Conservation (phyloP, 2,888 invertebrate species). For the Ctenicera cuprea region DNA sequence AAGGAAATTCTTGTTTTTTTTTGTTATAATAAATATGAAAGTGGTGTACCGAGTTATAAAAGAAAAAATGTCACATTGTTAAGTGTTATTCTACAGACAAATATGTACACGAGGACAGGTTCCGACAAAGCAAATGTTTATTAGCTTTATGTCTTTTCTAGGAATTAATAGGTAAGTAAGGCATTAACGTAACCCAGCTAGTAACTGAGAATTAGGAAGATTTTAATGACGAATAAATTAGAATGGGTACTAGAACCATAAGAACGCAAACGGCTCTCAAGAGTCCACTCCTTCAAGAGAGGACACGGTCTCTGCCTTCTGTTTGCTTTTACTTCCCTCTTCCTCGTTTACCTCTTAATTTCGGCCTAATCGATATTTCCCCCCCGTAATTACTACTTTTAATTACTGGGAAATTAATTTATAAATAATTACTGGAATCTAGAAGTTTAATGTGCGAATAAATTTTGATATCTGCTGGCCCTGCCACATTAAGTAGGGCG, state of each 20-base stretch:
- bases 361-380: constrained; percentile 44
- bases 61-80: constrained; percentile 20
- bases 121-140: constrained; percentile 32
- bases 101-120: constrained; percentile 12
- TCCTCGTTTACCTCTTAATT: constrained; percentile 39
- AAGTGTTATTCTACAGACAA: constrained; percentile 11
- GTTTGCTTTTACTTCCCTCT: constrained; percentile 19
- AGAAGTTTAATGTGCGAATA: constrained; percentile 32
- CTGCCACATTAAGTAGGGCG: constrained; percentile 24
- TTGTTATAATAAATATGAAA: not conserved
- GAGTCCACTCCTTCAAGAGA: constrained; percentile 34
- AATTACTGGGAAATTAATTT: constrained; percentile 44
- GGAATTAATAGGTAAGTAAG: constrained; percentile 31
- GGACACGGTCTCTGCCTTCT: constrained; percentile 35
- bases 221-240: constrained; percentile 42
- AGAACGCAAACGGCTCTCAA: constrained; percentile 34
- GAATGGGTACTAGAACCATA: constrained; percentile 23
- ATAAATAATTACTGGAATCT: constrained; percentile 38
- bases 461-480: constrained; percentile 34
- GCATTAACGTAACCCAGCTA: constrained; percentile 8
- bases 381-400: constrained; percentile 44
- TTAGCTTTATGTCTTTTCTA: constrained; percentile 21
- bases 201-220: constrained; percentile 33
- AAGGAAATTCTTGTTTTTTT: not conserved
- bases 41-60: constrained; percentile 2